Conservation (phyloP, 2,113 vertebrate genomes). For the Gulo gulo region DNA sequence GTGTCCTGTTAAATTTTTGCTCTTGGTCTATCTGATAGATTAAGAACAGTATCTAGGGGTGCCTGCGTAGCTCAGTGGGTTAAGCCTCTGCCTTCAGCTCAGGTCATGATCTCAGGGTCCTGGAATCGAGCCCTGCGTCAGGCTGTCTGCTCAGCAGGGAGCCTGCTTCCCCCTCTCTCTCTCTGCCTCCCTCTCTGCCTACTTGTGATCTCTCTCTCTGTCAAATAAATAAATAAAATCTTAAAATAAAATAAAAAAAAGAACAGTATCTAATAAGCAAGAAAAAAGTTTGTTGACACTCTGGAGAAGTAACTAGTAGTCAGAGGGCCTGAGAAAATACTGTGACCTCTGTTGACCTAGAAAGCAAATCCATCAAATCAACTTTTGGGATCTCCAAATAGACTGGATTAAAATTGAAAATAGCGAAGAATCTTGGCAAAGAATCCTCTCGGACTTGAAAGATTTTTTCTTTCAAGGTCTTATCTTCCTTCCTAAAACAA, state of each 20-base stretch:
- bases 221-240: too few species aligned
- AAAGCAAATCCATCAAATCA: background rate
- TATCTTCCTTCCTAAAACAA: slow-evolving; percentile 21
- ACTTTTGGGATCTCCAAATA: background rate
- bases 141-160: too few species aligned
- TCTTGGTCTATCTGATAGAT: background rate
- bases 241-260: background rate
- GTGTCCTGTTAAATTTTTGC: background rate
- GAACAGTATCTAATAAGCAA: background rate
- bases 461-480: background rate
- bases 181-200: too few species aligned
- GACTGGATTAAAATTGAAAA: background rate
- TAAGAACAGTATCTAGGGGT: background rate
- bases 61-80: too few species aligned
- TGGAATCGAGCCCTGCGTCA: too few species aligned
- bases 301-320: background rate
- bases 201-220: too few species aligned
- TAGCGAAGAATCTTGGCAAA: background rate
- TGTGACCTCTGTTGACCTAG: background rate
- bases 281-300: background rate
- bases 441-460: background rate
- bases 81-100: too few species aligned
- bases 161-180: too few species aligned
- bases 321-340: background rate
- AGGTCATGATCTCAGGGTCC: too few species aligned